Base-by-base conservation (phyloP, 2,888 invertebrate species). In the Saturnia japonica region DNA sequence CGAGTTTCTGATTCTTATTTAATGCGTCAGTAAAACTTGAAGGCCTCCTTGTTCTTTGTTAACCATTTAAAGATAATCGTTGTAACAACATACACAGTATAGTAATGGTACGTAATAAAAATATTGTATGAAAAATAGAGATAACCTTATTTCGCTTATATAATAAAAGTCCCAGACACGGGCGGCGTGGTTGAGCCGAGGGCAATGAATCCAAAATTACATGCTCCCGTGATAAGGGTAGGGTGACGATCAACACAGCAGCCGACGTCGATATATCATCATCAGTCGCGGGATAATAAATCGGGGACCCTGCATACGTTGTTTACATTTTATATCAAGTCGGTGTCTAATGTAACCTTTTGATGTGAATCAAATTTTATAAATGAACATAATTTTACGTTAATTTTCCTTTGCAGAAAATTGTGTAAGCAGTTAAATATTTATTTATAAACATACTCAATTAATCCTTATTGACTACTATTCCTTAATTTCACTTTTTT, bases 261-360 rank as follows among this genome's bases (percentile, higher is more conserved):
- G 87, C 89, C 90, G 90, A 92, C 91, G 89, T 89, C 91, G 89
- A 93, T 93, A 91, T 92, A 93, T 94, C 92, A 93, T 93, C 92
- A 92, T 93, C 91, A 92, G 90, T 90, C 91, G 88, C 86, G 85
- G 86, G 79, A 85, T 89, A 88, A 90, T 91, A 91, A 90, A 91
- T 89, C 88, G 86, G 87, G 87, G 86, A 87, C 84, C 85, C 86
- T 84, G 85, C 84, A 82, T 80, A 79, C 82, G 80, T 82, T 88
- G 88, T 89, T 89, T 88, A 88, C 86, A 70, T 67, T 51, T 70
- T 70, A 70, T 70, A 67, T 54, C 64, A 64, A 64, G 66, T 54
- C 70, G 66, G 70, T 66, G 40, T 70, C 66, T 70, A 70, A 66
- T 70, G 42, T 45, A 51, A 51, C 66, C 66, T 70, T 42, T 25